These are phyloP conservation scores for Rachycentron canadum DNA, from an alignment of 2,797 vertebrate genomes.

Conservation along the genomic window DNA sequence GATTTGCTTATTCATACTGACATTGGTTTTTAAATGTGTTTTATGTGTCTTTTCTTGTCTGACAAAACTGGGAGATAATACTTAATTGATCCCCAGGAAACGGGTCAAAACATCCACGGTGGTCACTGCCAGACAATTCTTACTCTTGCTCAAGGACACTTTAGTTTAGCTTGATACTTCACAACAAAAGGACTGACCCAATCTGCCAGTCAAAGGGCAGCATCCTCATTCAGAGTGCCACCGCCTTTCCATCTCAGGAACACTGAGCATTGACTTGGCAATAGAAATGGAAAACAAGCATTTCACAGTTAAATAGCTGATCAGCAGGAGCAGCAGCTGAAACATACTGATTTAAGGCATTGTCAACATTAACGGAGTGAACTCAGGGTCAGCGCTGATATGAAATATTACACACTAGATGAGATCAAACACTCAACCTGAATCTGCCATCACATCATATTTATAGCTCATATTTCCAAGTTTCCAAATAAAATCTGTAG, in stretches of 20 bases:
- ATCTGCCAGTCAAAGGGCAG: slow-evolving; percentile 3
- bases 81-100: slow-evolving; percentile 16
- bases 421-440: too few species aligned
- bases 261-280: slow-evolving; percentile 14
- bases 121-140: not conserved
- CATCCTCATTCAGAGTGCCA: not conserved
- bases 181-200: slow-evolving; percentile 17
- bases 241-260: slow-evolving; percentile 11
- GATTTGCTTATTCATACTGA: not conserved
- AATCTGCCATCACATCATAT: too few species aligned
- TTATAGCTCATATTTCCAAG: too few species aligned
- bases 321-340: slow-evolving; percentile 27
- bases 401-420: slow-evolving; percentile 14
- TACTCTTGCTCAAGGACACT: not conserved
- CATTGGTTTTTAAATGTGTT: not conserved
- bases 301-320: slow-evolving; percentile 30
- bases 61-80: not conserved
- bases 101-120: not conserved
- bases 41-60: accelerated
- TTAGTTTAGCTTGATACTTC: not conserved
- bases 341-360: slow-evolving; percentile 4
- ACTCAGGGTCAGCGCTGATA: not conserved
- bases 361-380: not conserved
- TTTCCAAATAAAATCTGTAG: too few species aligned
- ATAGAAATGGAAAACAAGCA: slow-evolving; percentile 28